These are phyloP conservation scores for Phrynocephalus versicolor DNA, from an alignment of 2,113 vertebrate species.

Conservation along the genomic window DNA sequence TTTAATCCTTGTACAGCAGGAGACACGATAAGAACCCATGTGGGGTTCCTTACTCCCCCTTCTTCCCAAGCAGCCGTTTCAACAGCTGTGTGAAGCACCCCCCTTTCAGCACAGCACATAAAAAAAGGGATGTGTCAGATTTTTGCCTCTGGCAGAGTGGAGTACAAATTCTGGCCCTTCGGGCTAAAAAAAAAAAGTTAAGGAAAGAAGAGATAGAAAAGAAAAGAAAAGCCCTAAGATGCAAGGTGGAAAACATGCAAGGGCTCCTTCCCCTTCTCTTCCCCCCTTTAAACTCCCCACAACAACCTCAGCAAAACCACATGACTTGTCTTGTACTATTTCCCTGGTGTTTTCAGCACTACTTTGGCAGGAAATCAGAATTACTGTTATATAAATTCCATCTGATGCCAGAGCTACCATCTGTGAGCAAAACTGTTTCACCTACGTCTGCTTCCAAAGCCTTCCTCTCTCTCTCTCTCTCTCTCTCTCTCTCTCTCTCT, in stretches of 20 bases:
- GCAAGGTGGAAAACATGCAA: neutral
- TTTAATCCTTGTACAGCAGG: constrained; percentile 70
- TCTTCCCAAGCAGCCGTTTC: constrained; percentile 64
- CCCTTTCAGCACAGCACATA: constrained; percentile 72
- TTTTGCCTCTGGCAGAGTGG: constrained; percentile 80
- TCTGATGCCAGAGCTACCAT: constrained; percentile 95
- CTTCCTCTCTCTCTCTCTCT: constrained; percentile 68
- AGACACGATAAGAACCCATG: constrained; percentile 72
- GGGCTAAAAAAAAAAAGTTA: constrained; percentile 79
- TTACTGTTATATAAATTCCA: constrained; percentile 93
- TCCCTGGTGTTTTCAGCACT: constrained; percentile 85
- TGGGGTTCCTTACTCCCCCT: constrained; percentile 61
- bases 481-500: constrained; percentile 72
- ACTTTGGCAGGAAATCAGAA: constrained; percentile 90
- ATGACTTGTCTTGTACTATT: constrained; percentile 82
- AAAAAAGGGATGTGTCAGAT: constrained; percentile 70
- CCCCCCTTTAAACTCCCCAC: constrained; percentile 81
- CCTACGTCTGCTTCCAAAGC: constrained; percentile 87
- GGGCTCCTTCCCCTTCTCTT: neutral
- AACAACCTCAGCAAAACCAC: constrained; percentile 85
- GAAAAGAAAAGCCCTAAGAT: too few species aligned
- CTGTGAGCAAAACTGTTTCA: constrained; percentile 88
- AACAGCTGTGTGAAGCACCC: constrained; percentile 78
- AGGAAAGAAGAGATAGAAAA: constrained; percentile 73
- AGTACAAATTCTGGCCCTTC: constrained; percentile 78